Conservation (phyloP, 2,888 invertebrate genomes). For the Caenorhabditis afra region DNA sequence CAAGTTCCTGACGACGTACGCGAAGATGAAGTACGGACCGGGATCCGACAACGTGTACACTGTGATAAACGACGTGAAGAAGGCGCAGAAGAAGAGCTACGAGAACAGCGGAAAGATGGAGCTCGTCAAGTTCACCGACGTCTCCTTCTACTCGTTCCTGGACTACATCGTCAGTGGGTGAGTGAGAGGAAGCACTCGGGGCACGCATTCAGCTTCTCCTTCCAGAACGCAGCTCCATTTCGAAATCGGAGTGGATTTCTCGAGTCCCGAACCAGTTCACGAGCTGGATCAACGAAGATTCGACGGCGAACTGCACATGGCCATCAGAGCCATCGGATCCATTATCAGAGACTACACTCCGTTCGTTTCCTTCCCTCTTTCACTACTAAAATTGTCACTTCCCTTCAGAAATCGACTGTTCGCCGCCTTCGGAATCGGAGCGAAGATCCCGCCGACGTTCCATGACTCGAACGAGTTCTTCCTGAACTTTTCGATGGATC, state of each 20-base stretch:
- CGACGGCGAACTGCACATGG: conserved; percentile 73
- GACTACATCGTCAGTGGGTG: conserved; percentile 76
- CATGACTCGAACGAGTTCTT: conserved; percentile 79
- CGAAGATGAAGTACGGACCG: conserved; percentile 74
- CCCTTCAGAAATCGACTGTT: conserved; percentile 73
- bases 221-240: conserved; percentile 72
- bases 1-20: conserved; percentile 72
- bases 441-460: conserved; percentile 78
- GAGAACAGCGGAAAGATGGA: conserved; percentile 76
- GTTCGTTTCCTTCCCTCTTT: conserved; percentile 41
- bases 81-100: conserved; percentile 69
- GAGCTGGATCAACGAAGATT: conserved; percentile 61
- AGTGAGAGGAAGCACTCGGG: conserved; percentile 7
- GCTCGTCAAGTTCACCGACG: conserved; percentile 75
- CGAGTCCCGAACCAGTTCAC: conserved; percentile 61
- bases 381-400: background rate
- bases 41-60: conserved; percentile 71
- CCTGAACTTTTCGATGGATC: conserved; percentile 77
- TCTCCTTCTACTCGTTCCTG: conserved; percentile 75
- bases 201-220: background rate
- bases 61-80: conserved; percentile 70
- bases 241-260: conserved; percentile 70
- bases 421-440: conserved; percentile 78
- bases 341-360: conserved; percentile 75
- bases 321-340: conserved; percentile 75